A percentile compares a stretch with the other conserved stretches of the same genome.
phyloP scores from a whole-genome alignment of 1,140 invertebrate species.

The Physella acuta region DNA sequence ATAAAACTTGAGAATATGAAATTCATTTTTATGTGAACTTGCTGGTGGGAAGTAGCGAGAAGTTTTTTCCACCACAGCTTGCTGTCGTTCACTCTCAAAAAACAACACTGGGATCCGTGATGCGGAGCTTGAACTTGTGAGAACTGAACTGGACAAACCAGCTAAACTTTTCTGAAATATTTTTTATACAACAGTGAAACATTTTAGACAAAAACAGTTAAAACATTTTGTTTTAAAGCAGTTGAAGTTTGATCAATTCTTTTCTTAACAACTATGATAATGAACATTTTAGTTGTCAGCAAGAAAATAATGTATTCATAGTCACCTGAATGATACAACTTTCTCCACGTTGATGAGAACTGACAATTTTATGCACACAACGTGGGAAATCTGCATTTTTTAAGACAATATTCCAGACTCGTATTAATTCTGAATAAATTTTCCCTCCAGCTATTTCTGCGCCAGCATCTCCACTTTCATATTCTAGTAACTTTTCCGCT shows the following conservation, averaged over 20 bases:
- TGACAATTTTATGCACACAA: conserved; percentile 41
- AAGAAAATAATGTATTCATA: no score
- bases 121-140: conserved; percentile 40
- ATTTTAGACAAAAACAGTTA: no score
- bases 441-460: conserved; percentile 35
- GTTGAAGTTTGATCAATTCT: no score
- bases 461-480: conserved; percentile 23
- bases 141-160: conserved; percentile 19
- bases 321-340: conserved; percentile 46
- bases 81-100: conserved; percentile 26
- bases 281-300: no score
- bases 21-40: conserved; percentile 52
- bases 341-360: conserved; percentile 47
- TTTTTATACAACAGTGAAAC: no score
- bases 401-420: conserved; percentile 54
- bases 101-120: conserved; percentile 31
- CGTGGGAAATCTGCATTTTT: conserved; percentile 21
- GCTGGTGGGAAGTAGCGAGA: conserved; percentile 46
- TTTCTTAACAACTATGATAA: no score
- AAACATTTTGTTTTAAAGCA: no score
- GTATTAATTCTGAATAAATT: conserved; percentile 53
- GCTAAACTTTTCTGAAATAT: conserved; percentile 11
- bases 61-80: conserved; percentile 18
- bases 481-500: conserved; percentile 36
- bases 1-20: conserved; percentile 57